These are phyloP conservation scores for Agrotis exclamationis DNA, from an alignment of 2,888 invertebrate species.

Conservation along the genomic window DNA sequence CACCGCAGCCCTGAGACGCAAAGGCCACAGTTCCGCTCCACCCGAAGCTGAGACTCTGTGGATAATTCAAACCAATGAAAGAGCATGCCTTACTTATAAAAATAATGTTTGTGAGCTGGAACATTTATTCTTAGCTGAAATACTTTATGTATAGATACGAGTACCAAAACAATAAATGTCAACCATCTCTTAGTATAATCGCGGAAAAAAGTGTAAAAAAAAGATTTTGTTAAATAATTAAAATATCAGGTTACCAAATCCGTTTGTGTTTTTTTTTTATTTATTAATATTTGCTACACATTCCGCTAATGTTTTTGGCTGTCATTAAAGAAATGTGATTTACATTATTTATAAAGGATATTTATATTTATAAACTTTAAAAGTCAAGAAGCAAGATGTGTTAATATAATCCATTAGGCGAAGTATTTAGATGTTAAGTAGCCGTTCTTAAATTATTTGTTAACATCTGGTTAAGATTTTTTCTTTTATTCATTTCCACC, in stretches of 20 bases:
- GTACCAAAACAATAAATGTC: neutral
- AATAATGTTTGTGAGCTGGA: too few relatives aligned
- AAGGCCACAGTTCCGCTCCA: too few relatives aligned
- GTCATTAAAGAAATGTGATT: slow-evolving; percentile 30
- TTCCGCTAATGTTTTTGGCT: slow-evolving; percentile 34
- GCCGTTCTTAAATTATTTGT: slow-evolving; percentile 26
- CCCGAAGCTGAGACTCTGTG: too few relatives aligned
- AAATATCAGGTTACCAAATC: slow-evolving; percentile 53
- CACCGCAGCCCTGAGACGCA: too few relatives aligned
- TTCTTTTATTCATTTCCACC: neutral
- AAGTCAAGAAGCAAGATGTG: slow-evolving; percentile 20
- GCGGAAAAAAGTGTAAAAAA: slow-evolving; percentile 34
- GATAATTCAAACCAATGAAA: too few relatives aligned
- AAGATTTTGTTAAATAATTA: slow-evolving; percentile 20
- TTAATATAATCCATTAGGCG: slow-evolving; percentile 42
- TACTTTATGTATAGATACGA: too few relatives aligned
- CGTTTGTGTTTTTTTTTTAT: slow-evolving; percentile 39
- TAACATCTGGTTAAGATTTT: slow-evolving; percentile 7
- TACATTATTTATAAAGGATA: slow-evolving; percentile 28
- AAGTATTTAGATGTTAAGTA: slow-evolving; percentile 19
- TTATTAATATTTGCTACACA: slow-evolving; percentile 46
- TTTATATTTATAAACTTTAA: neutral
- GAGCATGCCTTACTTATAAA: too few relatives aligned
- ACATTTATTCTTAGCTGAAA: too few relatives aligned
- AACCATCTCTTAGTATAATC: slow-evolving; percentile 21